Evolutionary conservation across 1,140 invertebrate species (phyloP).

Genomic region (Rhysida immarginata): DNA sequence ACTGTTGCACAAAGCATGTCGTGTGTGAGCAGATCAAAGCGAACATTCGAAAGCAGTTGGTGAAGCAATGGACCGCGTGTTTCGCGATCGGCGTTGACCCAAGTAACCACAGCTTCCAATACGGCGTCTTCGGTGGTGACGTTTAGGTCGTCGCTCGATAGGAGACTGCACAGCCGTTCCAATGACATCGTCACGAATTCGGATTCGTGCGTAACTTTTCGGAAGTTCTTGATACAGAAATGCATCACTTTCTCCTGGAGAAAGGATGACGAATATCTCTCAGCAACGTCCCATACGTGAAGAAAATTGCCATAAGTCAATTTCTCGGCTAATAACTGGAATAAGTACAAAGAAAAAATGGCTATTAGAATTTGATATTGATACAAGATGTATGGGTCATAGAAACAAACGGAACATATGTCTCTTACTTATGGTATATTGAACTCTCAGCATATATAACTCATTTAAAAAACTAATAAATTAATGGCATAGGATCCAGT

Average conservation of each 20-base stretch:
- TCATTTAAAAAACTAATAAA: no score
- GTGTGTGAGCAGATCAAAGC: background rate
- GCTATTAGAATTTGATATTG: no score
- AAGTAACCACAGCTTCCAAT: background rate
- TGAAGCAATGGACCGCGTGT: background rate
- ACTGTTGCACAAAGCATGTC: background rate
- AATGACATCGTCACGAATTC: background rate
- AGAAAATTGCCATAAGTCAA: background rate
- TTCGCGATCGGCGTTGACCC: background rate
- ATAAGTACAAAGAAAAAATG: background rate
- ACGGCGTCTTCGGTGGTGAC: background rate
- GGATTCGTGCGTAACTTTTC: background rate
- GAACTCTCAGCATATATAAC: no score
- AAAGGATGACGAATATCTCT: constrained; percentile 2
- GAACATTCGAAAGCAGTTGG: background rate
- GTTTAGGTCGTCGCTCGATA: constrained; percentile 1
- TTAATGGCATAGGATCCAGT: no score
- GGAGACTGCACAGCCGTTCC: background rate
- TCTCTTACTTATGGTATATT: no score
- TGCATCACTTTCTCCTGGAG: background rate
- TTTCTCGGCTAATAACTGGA: constrained; percentile 2
- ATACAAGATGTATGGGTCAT: no score
- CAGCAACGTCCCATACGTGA: constrained; percentile 2
- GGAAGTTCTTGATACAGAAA: constrained; percentile 4
- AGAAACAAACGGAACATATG: no score